phyloP scores from a whole-genome alignment of 2,797 vertebrate species.

The Craterocephalus amniculus region DNA sequence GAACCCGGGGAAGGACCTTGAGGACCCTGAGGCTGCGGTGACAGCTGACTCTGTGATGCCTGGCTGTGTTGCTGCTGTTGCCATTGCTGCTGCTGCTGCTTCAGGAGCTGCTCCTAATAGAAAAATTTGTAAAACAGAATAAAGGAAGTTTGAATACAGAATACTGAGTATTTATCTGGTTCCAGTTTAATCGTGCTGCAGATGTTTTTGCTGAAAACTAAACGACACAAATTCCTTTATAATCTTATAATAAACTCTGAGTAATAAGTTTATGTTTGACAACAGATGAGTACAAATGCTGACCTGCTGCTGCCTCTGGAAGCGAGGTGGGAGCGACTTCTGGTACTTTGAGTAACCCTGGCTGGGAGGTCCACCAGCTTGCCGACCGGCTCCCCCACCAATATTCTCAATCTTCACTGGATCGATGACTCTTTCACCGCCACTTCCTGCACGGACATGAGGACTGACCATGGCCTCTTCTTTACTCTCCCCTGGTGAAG shows the following conservation, averaged over 20 bases:
- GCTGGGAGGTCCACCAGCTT: slow-evolving; percentile 77
- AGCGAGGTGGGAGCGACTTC: slow-evolving; percentile 93
- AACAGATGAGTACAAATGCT: slow-evolving; percentile 6
- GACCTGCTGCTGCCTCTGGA: slow-evolving; percentile 96
- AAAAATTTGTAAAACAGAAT: background rate
- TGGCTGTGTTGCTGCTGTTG: slow-evolving; percentile 87
- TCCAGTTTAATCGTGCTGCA: background rate
- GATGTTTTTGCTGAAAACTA: background rate
- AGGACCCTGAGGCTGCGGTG: slow-evolving; percentile 77
- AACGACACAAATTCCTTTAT: background rate
- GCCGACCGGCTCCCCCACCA: slow-evolving; percentile 78
- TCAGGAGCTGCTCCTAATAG: slow-evolving; percentile 84
- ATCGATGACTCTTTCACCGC: slow-evolving; percentile 76
- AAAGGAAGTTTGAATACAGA: background rate
- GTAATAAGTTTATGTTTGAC: background rate
- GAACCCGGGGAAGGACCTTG: slow-evolving; percentile 80
- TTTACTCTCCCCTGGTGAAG: slow-evolving; percentile 75
- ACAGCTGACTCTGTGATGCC: slow-evolving; percentile 80
- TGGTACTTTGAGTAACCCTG: slow-evolving; percentile 94
- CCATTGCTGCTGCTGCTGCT: slow-evolving; percentile 85
- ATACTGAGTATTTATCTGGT: background rate
- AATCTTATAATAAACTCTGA: background rate
- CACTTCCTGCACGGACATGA: slow-evolving; percentile 73
- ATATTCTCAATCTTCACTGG: slow-evolving; percentile 83
- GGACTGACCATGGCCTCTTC: slow-evolving; percentile 69